A percentile compares a stretch with the other conserved stretches of the same genome.
Evolutionary conservation across 2,113 vertebrate genomes (phyloP).

Genomic region (Pollimyrus isidori): DNA sequence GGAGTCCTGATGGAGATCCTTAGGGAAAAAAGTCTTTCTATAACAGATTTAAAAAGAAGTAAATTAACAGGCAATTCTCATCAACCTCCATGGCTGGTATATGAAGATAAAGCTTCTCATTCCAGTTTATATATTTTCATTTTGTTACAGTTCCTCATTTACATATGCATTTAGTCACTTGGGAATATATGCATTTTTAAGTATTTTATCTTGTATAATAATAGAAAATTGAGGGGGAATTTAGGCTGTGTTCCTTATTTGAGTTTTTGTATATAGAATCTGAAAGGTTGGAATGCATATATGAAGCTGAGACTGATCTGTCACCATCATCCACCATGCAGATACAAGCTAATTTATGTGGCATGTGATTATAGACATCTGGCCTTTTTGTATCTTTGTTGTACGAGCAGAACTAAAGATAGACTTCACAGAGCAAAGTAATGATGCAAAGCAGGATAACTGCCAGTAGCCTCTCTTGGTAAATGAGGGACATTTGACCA

Average conservation of each 20-base stretch:
- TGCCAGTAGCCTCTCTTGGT: constrained; percentile 21
- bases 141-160: constrained; percentile 9
- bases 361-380: constrained; percentile 21
- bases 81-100: neutral
- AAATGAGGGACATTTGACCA: constrained; percentile 33
- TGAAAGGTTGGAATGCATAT: neutral
- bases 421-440: constrained; percentile 25
- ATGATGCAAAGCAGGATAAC: constrained; percentile 26
- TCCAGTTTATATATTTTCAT: neutral
- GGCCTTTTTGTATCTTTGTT: constrained; percentile 12
- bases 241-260: neutral
- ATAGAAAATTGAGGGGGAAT: neutral
- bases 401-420: constrained; percentile 21
- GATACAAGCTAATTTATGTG: neutral
- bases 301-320: neutral
- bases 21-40: neutral
- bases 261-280: neutral
- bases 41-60: neutral
- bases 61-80: neutral
- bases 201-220: neutral
- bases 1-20: neutral
- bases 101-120: neutral
- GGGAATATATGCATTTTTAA: neutral
- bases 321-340: neutral
- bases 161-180: neutral